These are phyloP conservation scores for Cinclus mexicanus DNA, from an alignment of 2,113 vertebrate genomes.

Conservation along the genomic window DNA sequence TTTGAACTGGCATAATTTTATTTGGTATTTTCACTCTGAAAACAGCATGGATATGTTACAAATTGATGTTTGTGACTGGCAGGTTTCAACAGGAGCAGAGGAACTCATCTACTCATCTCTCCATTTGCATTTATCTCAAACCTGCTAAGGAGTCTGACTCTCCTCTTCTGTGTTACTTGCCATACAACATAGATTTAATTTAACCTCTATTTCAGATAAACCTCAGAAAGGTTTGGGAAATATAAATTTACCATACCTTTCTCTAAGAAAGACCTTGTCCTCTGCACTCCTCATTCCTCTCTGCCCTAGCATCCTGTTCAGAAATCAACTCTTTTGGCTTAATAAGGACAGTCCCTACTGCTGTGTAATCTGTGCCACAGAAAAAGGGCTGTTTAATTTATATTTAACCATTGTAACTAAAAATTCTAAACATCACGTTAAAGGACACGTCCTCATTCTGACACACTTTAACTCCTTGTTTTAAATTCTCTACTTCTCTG, in stretches of 20 bases:
- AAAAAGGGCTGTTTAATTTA: neutral
- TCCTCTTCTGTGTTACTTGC: neutral
- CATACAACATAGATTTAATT: neutral
- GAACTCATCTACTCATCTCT: neutral
- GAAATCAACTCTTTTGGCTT: neutral
- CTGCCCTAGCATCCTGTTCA: neutral
- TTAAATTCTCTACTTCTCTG: neutral
- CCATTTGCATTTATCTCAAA: neutral
- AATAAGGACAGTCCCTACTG: neutral
- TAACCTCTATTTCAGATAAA: neutral
- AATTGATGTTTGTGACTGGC: neutral
- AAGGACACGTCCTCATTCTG: neutral
- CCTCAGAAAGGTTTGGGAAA: neutral
- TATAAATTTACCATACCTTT: neutral
- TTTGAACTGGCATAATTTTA: neutral
- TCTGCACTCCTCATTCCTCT: neutral
- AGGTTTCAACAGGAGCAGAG: neutral
- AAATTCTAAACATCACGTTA: neutral
- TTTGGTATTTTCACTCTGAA: neutral
- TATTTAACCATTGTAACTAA: neutral
- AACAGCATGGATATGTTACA: neutral
- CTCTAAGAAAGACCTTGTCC: neutral
- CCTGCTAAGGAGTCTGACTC: neutral
- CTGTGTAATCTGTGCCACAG: neutral
- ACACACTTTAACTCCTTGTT: neutral